A percentile compares a stretch with the other conserved stretches of the same genome.
Evolutionary conservation across 2,888 invertebrate genomes (phyloP).

Genomic region (Dasypogon diadema): DNA sequence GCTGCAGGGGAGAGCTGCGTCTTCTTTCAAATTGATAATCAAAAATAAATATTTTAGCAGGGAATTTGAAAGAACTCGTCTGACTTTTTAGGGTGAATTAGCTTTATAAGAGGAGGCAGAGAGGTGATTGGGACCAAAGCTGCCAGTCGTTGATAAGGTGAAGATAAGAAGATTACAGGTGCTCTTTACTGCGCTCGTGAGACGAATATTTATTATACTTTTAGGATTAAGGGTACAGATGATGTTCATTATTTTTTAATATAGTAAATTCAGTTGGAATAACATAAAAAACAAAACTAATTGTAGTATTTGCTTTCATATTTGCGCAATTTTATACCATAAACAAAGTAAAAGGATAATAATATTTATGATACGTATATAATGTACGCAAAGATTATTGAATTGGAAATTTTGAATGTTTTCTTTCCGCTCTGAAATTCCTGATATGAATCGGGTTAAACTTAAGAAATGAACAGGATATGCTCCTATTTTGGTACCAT

Average conservation of each 20-base stretch:
- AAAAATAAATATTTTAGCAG: constrained; percentile 66
- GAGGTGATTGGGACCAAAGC: background rate
- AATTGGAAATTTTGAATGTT: too few relatives aligned
- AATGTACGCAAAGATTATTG: too few relatives aligned
- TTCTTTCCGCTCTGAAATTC: too few relatives aligned
- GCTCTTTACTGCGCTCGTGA: background rate
- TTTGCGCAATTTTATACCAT: too few relatives aligned
- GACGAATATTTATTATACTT: constrained; percentile 21
- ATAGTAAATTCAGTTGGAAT: too few relatives aligned
- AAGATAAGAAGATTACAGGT: constrained; percentile 45
- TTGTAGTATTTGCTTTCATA: too few relatives aligned
- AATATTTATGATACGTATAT: too few relatives aligned
- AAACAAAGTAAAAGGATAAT: too few relatives aligned
- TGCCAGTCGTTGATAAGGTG: constrained; percentile 12
- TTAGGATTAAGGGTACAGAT: background rate
- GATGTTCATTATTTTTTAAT: background rate
- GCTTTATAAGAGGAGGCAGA: background rate
- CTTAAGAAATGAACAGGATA: too few relatives aligned
- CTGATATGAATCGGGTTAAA: too few relatives aligned
- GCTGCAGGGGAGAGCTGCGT: background rate
- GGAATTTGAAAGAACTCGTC: constrained; percentile 34
- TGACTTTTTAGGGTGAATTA: background rate
- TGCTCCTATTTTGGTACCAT: too few relatives aligned
- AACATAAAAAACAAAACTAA: too few relatives aligned
- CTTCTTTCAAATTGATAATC: constrained; percentile 60